Evolutionary conservation across 2,797 vertebrate species (phyloP), one percentile per base, ranked within the genome.

Genomic region (Hoplostethus atlanticus): DNA sequence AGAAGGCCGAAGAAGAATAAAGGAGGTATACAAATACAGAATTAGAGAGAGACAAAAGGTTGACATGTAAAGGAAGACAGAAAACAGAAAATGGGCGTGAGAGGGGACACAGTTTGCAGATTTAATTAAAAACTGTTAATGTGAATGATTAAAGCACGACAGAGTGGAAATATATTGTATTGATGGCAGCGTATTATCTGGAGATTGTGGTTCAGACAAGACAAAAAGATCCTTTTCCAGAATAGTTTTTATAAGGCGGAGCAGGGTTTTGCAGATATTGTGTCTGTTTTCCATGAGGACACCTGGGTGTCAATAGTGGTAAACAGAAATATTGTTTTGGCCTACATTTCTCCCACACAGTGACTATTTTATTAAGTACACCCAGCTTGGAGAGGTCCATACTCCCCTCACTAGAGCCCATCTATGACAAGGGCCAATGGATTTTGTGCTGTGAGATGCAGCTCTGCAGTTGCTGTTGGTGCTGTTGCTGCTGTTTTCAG

Each of bases 51-150:
- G 51, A 40, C 28, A 56, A 63, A 69, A 52, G 65, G 74, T 53
- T 79, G 84, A 84, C 68, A 56, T 66, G 55, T 60, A 11, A 61
- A 76, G 79, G 72, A 81, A 87, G 77, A 79, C 42, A 68, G 47
- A 62, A 68, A 75, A 77, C 21, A 62, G 69, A 80, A 78, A 81
- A 83, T 67, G 48, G 68, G 75, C 68, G 62, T 25, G 10, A 73
- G 55, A 54, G 68, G 42, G 48, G 30, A 28, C 1, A 21, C 21
- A 0, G 73, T 88, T 86, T 50, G 28, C 67, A 76, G 79, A 84
- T 84, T 83, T 81, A 69, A 89, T 88, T 87, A 80, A 85, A 77
- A 82, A 68, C 64, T 73, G 80, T 84, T 85, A 77, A 83, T 40
- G 47, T 59, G 73, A 64, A 59, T 80, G 66, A 77, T 85, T 82